Evolutionary conservation across 1,140 invertebrate genomes (phyloP), one percentile per base, ranked within the genome.

Genomic region (Trichoplusia ni): DNA sequence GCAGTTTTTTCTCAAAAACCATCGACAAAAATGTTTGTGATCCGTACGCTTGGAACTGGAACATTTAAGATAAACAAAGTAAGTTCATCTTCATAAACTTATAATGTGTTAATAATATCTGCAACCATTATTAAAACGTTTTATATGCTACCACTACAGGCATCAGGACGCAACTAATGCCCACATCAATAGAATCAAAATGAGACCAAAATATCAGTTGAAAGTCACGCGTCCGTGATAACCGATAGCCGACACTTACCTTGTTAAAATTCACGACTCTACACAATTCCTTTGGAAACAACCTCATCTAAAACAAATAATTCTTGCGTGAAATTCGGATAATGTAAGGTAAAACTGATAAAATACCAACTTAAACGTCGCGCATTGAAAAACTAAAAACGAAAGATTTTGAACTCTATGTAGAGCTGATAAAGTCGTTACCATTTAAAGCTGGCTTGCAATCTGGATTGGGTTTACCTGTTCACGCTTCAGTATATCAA

Each of bases 211-310:
- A 9, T 51, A 21, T 23, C 51, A n/a, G 56, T 76, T 70, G 25
- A 61, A 56, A 63, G 37, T 67, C 77, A 81, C 38, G 35, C 46
- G 72, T 31, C 79, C 80, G 77, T 82, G 70, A 83, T 78, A 61
- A 73, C 59, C 58, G 63, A 70, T 53, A 74, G 16, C 47, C 63
- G 59, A 67, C 70, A 75, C 75, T 71, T 71, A 60, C 47, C 71
- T 74, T 80, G 80, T 82, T 84, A 81, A 80, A 84, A 84, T 79
- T 85, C 79, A 85, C 81, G 79, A 64, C 70, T 69, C 38, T 46
- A 37, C 49, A 54, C 64, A 51, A 65, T 51, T 27, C 77, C 75
- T 76, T 73, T 76, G 63, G 51, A 78, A 77, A 73, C 67, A 69
- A 58, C 64, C 56, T 11, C 16, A 47, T 75, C 73, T 77, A 75